Evolutionary conservation across 2,113 vertebrate genomes (phyloP), one percentile per base, ranked within the genome.

Genomic region (Ptilorrhoa leucosticta): DNA sequence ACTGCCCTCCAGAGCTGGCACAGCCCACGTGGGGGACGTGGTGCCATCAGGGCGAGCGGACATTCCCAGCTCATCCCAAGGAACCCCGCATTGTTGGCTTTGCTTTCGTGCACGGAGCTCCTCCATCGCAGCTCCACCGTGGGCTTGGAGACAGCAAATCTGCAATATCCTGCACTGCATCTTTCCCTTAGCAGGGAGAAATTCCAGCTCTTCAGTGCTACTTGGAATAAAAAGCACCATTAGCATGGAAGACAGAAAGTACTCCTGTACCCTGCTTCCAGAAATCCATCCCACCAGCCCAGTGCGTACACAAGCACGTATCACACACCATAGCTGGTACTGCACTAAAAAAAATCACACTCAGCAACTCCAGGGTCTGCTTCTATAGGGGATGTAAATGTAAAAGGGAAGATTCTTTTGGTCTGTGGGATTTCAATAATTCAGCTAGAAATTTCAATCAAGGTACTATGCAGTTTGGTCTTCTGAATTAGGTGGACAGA

Each of bases 51-150:
- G n/a, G 10, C 0, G 0, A 86, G 40, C 2, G 2, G 30, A 14
- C 1, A 4, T 28, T 58, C 53, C 45, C 71, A 48, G 15, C 27
- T 68, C 6, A 0, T 47, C 53, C 83, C 89, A 1, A 48, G 31
- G 21, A 57, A 20, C 24, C 44, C 87, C 0, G 0, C 23, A 15
- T 0, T 1, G 2, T 4, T 4, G 3, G 24, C 69, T 94, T 66
- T 77, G 68, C 37, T 51, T 45, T 54, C 83, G 27, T 5, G 2
- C 15, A 28, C 5, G 0, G 18, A 15, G 39, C 33, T 78, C n/a
- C 56, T 81, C 78, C 31, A 2, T 6, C 2, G 0, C 63, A 56
- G 83, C 53, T 78, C 61, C 30, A 8, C 0, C 1, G 17, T 4
- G 21, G 21, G 69, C 56, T 58, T 8, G 7, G 60, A 60, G 60